Evolutionary conservation across 2,888 invertebrate species (phyloP), one percentile per base, ranked within the genome.

Genomic region (Isoperla grammatica): DNA sequence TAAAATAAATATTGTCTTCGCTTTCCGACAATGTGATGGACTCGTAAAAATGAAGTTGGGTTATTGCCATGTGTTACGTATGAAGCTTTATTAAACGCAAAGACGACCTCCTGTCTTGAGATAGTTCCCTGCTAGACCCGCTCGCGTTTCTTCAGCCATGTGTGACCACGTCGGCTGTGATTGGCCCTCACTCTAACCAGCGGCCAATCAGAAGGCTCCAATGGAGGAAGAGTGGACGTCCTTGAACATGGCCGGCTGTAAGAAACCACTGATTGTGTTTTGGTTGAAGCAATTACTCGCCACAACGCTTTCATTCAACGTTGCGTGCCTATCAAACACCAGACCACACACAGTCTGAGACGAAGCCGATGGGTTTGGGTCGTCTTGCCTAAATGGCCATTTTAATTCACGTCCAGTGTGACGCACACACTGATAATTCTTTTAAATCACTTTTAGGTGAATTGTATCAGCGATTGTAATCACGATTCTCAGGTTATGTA

Each of bases 121-220:
- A 46, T 63, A 57, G 15, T 53, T 22, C 29, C 58, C 58, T 61
- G 58, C 13, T 58, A 9, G n/a, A 42, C 39, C 22, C 58, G 65
- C 65, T 62, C 65, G 64, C 45, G 56, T 65, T 64, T 64, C 65
- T 62, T 56, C 65, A 65, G 63, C 65, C 65, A 65, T 64, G 65
- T 65, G 65, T 65, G 65, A 65, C 65, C 61, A 50, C 43, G 42
- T 23, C 46, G 43, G 29, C 40, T 3, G 8, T n/a, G 23, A 49
- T 29, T 29, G 49, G 35, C 49, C 29, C 17, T 19, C 20, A 22
- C 8, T 9, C 11, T 15, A 42, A 12, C 12, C 13, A 42, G 42
- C 42, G 5, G 11, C 46, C 46, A 46, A 46, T 46, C 46, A n/a
- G 29, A 8, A 8, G 29, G 29, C 8, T 29, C 8, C 8, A 29